These are phyloP conservation scores for Limnephilus lunatus DNA, from an alignment of 2,888 invertebrate genomes.

Conservation along the genomic window DNA sequence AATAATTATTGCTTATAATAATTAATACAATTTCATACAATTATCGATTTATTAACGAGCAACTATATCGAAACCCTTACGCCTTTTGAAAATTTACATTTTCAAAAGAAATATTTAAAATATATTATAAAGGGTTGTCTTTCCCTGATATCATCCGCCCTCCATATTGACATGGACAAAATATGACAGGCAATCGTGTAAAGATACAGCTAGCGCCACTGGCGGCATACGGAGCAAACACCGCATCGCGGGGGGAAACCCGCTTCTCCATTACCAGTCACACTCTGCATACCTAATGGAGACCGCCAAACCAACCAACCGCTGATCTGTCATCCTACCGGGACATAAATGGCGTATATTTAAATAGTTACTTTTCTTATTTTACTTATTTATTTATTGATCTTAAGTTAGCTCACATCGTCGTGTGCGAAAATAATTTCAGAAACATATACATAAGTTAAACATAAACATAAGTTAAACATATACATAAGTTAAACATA, in stretches of 20 bases:
- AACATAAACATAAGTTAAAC: no score
- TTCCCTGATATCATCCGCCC: slow-evolving; percentile 41
- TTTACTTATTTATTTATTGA: neutral
- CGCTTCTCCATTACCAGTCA: neutral
- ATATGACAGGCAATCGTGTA: slow-evolving; percentile 59
- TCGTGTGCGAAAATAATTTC: no score
- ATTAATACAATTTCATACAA: no score
- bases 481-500: no score
- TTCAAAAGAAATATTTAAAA: no score
- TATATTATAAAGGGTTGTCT: neutral
- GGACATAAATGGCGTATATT: neutral
- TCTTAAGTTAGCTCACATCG: no score
- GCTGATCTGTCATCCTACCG: neutral
- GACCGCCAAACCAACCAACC: neutral
- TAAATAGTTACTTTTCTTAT: neutral
- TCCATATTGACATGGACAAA: slow-evolving; percentile 58
- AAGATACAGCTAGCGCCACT: slow-evolving; percentile 58
- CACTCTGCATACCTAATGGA: neutral
- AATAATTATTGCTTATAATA: no score
- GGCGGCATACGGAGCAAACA: slow-evolving; percentile 48
- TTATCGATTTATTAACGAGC: no score
- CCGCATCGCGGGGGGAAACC: neutral
- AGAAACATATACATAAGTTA: no score
- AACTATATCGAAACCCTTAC: no score
- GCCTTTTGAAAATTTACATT: no score